phyloP scores from a whole-genome alignment of 2,113 vertebrate species.

The Ammospiza nelsoni region DNA sequence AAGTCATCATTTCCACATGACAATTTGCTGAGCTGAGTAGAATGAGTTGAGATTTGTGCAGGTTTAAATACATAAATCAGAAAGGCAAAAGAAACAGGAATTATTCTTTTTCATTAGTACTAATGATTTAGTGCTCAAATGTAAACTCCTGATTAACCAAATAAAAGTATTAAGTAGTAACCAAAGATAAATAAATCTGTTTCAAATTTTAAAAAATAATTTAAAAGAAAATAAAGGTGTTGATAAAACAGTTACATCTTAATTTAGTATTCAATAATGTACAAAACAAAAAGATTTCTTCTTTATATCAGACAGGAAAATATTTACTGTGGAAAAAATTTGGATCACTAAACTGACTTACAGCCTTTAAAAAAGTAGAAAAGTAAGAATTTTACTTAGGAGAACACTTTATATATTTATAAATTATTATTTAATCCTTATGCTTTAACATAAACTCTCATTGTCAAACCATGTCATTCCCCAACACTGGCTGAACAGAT shows the following conservation, averaged over 20 bases:
- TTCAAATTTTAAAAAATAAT: background rate
- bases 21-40: background rate
- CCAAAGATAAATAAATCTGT: background rate
- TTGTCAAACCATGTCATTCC: background rate
- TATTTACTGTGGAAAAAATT: background rate
- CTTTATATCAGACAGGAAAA: background rate
- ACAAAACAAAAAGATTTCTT: background rate
- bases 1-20: background rate
- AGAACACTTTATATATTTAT: background rate
- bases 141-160: background rate
- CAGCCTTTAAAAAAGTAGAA: background rate
- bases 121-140: background rate
- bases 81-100: background rate
- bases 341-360: background rate
- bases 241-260: background rate
- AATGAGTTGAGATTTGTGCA: background rate
- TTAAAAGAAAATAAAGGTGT: background rate
- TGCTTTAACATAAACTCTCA: background rate
- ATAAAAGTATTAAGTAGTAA: background rate
- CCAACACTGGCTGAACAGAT: background rate
- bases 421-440: background rate
- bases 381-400: background rate
- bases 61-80: background rate
- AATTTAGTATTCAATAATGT: background rate
- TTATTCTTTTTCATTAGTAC: background rate